Evolutionary conservation across 2,888 invertebrate species (phyloP).

Genomic region (Creontiades dilutus): DNA sequence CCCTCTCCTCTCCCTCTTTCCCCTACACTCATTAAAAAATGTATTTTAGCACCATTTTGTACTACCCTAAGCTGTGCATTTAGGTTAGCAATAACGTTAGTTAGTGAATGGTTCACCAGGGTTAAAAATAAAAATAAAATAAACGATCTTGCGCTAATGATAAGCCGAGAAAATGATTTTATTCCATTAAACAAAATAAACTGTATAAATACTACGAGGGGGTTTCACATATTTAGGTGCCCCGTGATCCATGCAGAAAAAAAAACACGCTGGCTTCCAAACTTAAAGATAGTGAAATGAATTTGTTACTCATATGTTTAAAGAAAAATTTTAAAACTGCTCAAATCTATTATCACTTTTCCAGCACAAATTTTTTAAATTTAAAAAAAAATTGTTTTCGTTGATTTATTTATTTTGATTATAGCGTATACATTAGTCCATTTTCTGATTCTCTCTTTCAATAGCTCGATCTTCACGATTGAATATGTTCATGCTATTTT

Average conservation of each 20-base stretch:
- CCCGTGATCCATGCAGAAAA: constrained; percentile 72
- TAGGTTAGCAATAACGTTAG: constrained; percentile 74
- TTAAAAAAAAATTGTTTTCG: background rate
- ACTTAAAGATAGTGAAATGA: constrained; percentile 43
- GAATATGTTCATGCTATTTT: background rate
- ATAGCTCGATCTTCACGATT: constrained; percentile 8
- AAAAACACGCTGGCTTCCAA: constrained; percentile 65
- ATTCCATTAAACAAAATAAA: constrained; percentile 47
- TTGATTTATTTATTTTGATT: background rate
- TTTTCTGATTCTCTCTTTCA: constrained; percentile 9
- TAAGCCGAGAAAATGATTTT: constrained; percentile 65
- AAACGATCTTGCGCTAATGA: constrained; percentile 54
- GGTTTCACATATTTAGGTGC: constrained; percentile 71
- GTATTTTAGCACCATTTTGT: constrained; percentile 69
- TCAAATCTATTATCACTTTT: constrained; percentile 58
- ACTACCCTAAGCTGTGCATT: constrained; percentile 74
- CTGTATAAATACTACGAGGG: constrained; percentile 45
- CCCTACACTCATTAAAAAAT: constrained; percentile 37
- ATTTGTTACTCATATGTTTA: constrained; percentile 44
- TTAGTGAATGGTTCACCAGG: constrained; percentile 75
- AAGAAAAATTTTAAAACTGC: constrained; percentile 63
- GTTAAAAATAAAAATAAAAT: constrained; percentile 72
- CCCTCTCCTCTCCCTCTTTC: background rate
- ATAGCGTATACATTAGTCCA: constrained; percentile 24
- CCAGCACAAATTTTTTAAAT: background rate